These are phyloP conservation scores for Monopis laevigella DNA, from an alignment of 2,888 invertebrate genomes.

Conservation along the genomic window DNA sequence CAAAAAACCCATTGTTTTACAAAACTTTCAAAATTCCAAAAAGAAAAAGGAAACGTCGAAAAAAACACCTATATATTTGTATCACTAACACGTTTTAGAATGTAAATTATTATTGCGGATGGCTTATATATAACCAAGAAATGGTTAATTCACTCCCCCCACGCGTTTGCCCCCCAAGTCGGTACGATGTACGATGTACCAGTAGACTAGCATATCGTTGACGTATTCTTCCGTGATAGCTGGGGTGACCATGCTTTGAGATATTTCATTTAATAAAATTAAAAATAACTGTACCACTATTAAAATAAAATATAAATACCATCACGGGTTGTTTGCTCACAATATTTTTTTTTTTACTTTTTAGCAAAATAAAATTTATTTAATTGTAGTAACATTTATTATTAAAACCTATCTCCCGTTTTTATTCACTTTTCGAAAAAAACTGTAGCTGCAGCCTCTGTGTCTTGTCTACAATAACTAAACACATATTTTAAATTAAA, in stretches of 20 bases:
- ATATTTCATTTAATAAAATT: no score
- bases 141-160: constrained; percentile 35
- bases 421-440: no score
- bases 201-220: background rate
- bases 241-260: constrained; percentile 3
- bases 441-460: no score
- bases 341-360: no score
- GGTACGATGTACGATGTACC: constrained; percentile 1
- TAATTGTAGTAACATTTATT: no score
- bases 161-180: background rate
- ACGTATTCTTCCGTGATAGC: constrained; percentile 1
- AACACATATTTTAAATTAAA: no score
- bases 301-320: no score
- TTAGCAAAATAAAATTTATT: no score
- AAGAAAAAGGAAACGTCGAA: constrained; percentile 1
- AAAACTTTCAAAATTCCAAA: background rate
- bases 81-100: constrained; percentile 23
- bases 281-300: no score
- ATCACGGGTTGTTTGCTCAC: no score
- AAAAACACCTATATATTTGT: constrained; percentile 6
- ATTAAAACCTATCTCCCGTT: no score
- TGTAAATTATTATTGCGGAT: constrained; percentile 32
- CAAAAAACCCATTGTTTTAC: constrained; percentile 8
- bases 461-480: no score
- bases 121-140: constrained; percentile 48